Evolutionary conservation across 2,797 vertebrate species (phyloP), one percentile per base, ranked within the genome.

Genomic region (Ptychobarbus kaznakovi): DNA sequence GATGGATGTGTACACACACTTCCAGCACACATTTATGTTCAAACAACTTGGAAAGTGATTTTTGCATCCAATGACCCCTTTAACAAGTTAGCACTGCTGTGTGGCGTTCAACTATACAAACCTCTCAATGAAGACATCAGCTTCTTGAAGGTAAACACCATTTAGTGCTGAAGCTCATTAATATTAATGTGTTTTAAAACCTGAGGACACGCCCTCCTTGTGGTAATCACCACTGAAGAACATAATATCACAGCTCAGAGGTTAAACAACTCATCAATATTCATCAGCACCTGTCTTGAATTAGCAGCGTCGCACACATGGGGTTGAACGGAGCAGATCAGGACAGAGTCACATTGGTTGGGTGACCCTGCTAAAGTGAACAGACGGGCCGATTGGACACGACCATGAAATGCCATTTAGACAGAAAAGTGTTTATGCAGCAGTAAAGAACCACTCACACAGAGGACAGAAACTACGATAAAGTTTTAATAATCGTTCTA

Each of bases 221-320:
- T 61, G 75, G 38, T 73, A 49, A 70, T 42, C 68, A 76, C 73
- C 35, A 69, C 32, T 28, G 63, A 74, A n/a, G 22, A 79, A 87
- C n/a, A 82, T 20, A 44, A 81, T 25, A 87, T 46, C 82, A 81
- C 8, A 72, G 46, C 83, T 73, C 46, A 73, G 63, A 74, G 84
- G 82, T 72, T 53, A 32, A 83, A 76, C 63, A 46, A 28, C 61
- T 82, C 84, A 84, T 83, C 69, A 81, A 87, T 58, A 88, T 85
- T 81, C 79, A 86, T 74, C 35, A 78, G 72, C 58, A 73, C 42
- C 84, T 84, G 78, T 80, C 49, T 35, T 79, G 38, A 82, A 85
- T 70, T 81, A 81, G 79, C 49, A 56, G 3, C 0, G 32, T 32
- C 20, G 22, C 65, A 65, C 28, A 53, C 49, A 61, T 56, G 58